These are phyloP conservation scores for Neoascia interrupta DNA, from an alignment of 2,888 invertebrate genomes.

Conservation along the genomic window DNA sequence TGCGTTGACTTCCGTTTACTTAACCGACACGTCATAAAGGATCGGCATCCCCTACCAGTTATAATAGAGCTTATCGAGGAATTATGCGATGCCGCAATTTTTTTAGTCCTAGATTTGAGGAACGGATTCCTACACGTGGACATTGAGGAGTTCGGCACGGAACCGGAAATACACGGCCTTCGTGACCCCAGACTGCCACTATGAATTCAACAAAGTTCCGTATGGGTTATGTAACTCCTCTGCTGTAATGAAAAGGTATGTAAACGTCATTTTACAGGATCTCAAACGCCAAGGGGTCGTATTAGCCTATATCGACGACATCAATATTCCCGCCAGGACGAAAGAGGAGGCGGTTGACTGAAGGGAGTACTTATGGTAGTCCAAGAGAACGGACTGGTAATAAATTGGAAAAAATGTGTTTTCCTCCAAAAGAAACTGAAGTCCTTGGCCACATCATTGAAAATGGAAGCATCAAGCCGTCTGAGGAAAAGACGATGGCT, in stretches of 20 bases:
- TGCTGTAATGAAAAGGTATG: slow-evolving; percentile 72
- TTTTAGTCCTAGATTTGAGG: slow-evolving; percentile 70
- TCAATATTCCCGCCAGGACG: slow-evolving; percentile 20
- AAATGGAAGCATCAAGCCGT: slow-evolving; percentile 11
- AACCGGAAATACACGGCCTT: slow-evolving; percentile 76
- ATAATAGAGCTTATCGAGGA: slow-evolving; percentile 58
- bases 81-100: slow-evolving; percentile 70
- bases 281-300: slow-evolving; percentile 18
- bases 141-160: slow-evolving; percentile 19
- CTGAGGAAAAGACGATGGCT: slow-evolving; percentile 48
- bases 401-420: slow-evolving; percentile 50
- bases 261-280: slow-evolving; percentile 23
- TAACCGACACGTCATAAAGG: slow-evolving; percentile 7
- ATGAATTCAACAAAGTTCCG: slow-evolving; percentile 75
- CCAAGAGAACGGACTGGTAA: slow-evolving; percentile 20
- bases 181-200: slow-evolving; percentile 76
- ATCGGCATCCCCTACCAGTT: slow-evolving; percentile 28
- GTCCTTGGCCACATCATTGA: slow-evolving; percentile 62
- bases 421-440: slow-evolving; percentile 63
- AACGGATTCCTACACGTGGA: slow-evolving; percentile 25
- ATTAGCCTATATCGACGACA: slow-evolving; percentile 25
- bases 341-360: too few species aligned
- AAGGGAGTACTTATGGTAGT: too few species aligned
- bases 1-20: slow-evolving; percentile 66
- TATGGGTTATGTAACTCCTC: slow-evolving; percentile 77